These are phyloP conservation scores for Harpalus rufipes DNA, from an alignment of 2,888 invertebrate genomes.

Conservation along the genomic window DNA sequence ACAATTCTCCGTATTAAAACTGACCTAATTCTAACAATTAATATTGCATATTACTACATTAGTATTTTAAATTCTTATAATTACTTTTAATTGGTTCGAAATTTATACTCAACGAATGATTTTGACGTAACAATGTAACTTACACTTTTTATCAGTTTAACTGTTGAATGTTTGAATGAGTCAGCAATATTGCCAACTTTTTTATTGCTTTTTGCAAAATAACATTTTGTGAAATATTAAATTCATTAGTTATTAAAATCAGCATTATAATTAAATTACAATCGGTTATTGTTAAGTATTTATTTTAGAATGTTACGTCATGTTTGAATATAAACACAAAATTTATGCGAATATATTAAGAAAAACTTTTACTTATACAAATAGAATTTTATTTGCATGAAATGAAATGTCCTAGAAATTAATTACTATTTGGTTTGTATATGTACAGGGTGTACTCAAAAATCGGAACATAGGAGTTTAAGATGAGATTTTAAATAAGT, in stretches of 20 bases:
- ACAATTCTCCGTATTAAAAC: slow-evolving; percentile 20
- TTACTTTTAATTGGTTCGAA: slow-evolving; percentile 16
- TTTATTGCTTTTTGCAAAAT: background rate
- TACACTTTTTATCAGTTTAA: background rate
- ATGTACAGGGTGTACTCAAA: no score
- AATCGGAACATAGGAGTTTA: no score
- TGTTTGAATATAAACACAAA: background rate
- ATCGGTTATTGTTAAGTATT: background rate
- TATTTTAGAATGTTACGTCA: slow-evolving; percentile 13
- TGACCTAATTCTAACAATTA: slow-evolving; percentile 34
- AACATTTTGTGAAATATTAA: background rate
- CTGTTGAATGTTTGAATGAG: background rate
- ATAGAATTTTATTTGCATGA: background rate
- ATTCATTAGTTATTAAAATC: background rate
- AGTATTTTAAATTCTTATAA: slow-evolving; percentile 25
- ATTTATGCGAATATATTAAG: background rate
- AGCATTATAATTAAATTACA: background rate
- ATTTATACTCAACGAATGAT: background rate
- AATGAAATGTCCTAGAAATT: no score
- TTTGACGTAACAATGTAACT: background rate
- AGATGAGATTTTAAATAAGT: no score
- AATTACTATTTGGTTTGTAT: no score
- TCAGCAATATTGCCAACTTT: background rate
- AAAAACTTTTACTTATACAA: background rate
- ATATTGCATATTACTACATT: background rate